phyloP scores from a whole-genome alignment of 2,113 vertebrate species.

The Anhinga anhinga region DNA sequence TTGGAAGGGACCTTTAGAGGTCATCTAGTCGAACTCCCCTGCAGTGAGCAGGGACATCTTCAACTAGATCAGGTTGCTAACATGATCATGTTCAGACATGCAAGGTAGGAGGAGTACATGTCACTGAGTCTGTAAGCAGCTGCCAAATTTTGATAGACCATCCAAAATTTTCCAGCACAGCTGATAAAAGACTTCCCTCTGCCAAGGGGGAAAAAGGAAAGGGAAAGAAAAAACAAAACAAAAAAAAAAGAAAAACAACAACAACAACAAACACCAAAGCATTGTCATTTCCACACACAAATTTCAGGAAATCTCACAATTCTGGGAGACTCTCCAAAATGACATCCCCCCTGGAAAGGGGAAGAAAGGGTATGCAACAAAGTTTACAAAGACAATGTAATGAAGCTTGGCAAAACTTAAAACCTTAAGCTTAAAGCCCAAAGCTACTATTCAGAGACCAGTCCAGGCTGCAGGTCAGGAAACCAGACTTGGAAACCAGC shows the following conservation, averaged over 20 bases:
- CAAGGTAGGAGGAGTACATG: neutral
- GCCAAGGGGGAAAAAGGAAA: neutral
- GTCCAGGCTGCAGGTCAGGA: neutral
- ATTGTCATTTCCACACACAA: neutral
- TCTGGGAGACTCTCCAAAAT: neutral
- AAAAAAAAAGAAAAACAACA: too few species aligned
- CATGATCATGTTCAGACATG: neutral
- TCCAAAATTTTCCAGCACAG: neutral
- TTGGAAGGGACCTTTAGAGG: too few species aligned
- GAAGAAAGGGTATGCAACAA: neutral
- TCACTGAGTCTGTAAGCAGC: neutral
- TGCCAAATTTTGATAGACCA: neutral
- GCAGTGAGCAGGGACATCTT: too few species aligned
- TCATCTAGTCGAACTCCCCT: too few species aligned
- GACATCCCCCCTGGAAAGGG: fast-evolving
- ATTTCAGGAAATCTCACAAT: neutral
- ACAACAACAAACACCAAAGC: too few species aligned
- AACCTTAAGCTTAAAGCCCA: neutral
- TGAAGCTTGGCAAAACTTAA: neutral
- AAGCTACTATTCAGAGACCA: neutral
- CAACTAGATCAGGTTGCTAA: too few species aligned
- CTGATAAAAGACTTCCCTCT: neutral
- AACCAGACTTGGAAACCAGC: too few species aligned
- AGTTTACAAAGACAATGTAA: neutral
- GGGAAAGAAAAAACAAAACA: neutral